Base-by-base conservation (phyloP, 2,797 vertebrate species). In the Philypnodon macrostomus region DNA sequence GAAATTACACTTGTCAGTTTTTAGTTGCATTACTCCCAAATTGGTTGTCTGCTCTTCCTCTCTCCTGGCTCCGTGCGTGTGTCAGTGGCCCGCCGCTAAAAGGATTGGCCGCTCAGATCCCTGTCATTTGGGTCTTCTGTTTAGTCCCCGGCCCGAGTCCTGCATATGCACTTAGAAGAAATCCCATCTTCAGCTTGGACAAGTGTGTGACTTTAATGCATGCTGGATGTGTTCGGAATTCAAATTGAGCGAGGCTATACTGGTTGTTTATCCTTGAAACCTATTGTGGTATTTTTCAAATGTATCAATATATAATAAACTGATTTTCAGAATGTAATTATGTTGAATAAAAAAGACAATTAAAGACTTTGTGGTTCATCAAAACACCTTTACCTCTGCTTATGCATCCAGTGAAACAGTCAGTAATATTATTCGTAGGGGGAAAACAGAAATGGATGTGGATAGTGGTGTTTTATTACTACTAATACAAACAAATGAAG, bases 1-100 rank as follows among this genome's bases (percentile, higher is more conserved):
- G 87, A 90, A 90, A 91, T 92, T 91, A 91, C 88, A 90, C 89
- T 91, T 90, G 88, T 91, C 90, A 91, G 87, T 90, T 92, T 90
- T 92, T 91, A 91, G 88, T 89, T 89, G 89, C 89, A 89, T 91
- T 91, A 91, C 87, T 90, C 85, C 85, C 86, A 92, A 91, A 90
- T 91, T 90, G 90, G 87, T 88, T 89, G 87, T 89, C 89, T 85
- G 84, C 86, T 85, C 77, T 86, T 80, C 78, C 73, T 58, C 64
- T 23, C 29, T 57, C 76, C 70, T 77, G 57, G 74, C 78, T 80
- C 80, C 79, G 83, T 87, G 87, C 85, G 88, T 87, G 85, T 90
- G 88, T 90, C 90, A 88, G 80, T 83, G 87, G 88, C 68, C 84
- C 73, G 80, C 84, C 73, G 80, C 89, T 90, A 90, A 91, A 92